Conservation (phyloP, 2,888 invertebrate species). For the Thysanoteuthis rhombus region DNA sequence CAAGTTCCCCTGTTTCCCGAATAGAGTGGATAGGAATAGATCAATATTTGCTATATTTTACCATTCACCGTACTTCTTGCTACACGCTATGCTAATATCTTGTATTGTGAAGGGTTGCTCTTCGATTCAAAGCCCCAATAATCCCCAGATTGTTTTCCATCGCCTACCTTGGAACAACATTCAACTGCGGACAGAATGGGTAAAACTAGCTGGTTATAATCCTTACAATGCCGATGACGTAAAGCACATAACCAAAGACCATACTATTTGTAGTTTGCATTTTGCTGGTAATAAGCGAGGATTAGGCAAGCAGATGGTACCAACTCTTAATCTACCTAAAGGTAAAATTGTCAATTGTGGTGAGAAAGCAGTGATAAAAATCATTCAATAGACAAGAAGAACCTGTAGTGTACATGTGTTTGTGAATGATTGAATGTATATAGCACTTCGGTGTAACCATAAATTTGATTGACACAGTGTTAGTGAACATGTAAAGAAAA, state of each 20-base stretch:
- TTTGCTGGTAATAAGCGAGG: not conserved
- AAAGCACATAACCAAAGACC: conserved; percentile 19
- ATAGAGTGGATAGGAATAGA: no score
- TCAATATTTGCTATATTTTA: not conserved
- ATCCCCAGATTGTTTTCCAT: not conserved
- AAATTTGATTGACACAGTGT: not conserved
- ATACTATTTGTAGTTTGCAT: conserved; percentile 16
- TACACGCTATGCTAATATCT: not conserved
- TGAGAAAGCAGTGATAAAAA: not conserved
- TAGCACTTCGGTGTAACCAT: not conserved
- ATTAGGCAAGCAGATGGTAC: not conserved
- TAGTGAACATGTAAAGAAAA: not conserved
- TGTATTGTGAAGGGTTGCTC: conserved; percentile 21
- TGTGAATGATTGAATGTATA: not conserved
- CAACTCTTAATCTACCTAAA: not conserved
- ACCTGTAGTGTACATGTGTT: not conserved
- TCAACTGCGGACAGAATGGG: conserved; percentile 1
- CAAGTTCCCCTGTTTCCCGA: no score
- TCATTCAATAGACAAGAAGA: not conserved
- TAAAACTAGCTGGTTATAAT: not conserved
- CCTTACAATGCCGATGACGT: conserved; percentile 19
- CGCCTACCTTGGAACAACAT: conserved; percentile 22
- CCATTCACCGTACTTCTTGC: not conserved
- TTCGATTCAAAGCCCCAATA: not conserved
- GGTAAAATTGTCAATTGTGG: not conserved